Conservation (phyloP, 2,888 invertebrate species). For the Oligia latruncula region DNA sequence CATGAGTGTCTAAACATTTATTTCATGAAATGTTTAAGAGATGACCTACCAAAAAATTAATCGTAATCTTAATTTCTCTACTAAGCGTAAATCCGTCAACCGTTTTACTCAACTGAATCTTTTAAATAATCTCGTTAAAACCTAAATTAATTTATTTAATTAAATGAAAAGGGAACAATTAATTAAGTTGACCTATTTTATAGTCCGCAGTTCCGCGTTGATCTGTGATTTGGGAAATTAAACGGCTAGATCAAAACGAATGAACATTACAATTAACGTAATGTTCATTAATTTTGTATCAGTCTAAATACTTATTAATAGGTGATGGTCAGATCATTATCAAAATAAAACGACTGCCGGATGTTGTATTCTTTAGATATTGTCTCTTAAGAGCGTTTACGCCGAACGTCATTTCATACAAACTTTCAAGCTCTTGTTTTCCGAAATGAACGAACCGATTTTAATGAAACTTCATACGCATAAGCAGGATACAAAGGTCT, state of each 20-base stretch:
- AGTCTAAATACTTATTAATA: neutral
- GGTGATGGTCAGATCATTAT: neutral
- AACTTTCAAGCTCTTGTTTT: too few relatives aligned
- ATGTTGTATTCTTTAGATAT: too few relatives aligned
- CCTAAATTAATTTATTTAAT: constrained; percentile 44
- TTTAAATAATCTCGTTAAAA: constrained; percentile 29
- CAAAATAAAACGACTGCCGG: neutral
- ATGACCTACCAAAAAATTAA: neutral
- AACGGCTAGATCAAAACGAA: neutral
- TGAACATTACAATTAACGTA: neutral
- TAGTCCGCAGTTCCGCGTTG: constrained; percentile 13
- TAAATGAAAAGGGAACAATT: constrained; percentile 38
- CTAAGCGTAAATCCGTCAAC: constrained; percentile 20
- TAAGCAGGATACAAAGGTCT: too few relatives aligned
- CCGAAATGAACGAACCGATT: too few relatives aligned
- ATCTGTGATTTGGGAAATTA: constrained; percentile 43
- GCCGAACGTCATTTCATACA: too few relatives aligned
- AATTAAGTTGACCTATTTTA: constrained; percentile 35
- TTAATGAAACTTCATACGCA: too few relatives aligned
- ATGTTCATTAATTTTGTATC: neutral
- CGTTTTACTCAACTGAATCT: constrained; percentile 19
- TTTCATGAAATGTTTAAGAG: too few relatives aligned
- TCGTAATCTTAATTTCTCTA: neutral
- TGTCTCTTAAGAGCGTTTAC: too few relatives aligned
- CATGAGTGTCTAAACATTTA: too few relatives aligned